Evolutionary conservation across 1,140 invertebrate species (phyloP).

Genomic region (Telenomus remus): DNA sequence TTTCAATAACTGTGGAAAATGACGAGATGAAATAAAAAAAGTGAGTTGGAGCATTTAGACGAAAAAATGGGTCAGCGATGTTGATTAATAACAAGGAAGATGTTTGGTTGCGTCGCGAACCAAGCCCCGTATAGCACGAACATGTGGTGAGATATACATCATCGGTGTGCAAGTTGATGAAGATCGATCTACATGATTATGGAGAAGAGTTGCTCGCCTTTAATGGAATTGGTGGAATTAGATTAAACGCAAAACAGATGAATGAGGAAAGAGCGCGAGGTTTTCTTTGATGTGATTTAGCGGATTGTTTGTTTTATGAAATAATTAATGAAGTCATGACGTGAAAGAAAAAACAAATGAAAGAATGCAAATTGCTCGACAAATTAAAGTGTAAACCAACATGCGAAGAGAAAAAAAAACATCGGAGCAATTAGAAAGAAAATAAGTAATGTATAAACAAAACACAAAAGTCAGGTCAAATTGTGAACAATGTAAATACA

Average conservation of each 20-base stretch:
- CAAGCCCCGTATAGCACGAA: neutral
- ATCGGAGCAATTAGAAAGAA: too few relatives aligned
- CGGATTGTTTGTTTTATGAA: neutral
- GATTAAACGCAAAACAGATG: conserved; percentile 26
- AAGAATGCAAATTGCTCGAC: too few relatives aligned
- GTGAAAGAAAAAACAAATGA: neutral
- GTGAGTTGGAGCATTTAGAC: too few relatives aligned
- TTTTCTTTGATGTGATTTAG: neutral
- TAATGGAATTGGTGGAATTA: conserved; percentile 28
- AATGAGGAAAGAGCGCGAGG: neutral
- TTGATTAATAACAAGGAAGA: conserved; percentile 22
- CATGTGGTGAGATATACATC: conserved; percentile 26
- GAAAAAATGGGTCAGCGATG: neutral
- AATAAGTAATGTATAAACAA: too few relatives aligned
- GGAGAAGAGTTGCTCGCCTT: conserved; percentile 24
- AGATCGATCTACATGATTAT: conserved; percentile 40
- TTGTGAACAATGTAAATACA: too few relatives aligned
- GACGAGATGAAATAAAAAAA: too few relatives aligned
- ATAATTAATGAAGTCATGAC: neutral
- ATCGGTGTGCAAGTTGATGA: conserved; percentile 26
- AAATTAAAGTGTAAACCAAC: neutral
- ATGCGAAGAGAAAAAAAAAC: too few relatives aligned
- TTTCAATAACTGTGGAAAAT: too few relatives aligned
- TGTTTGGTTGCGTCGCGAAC: neutral
- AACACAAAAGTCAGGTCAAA: too few relatives aligned